Evolutionary conservation across 2,113 vertebrate species (phyloP).

Genomic region (Myxocyprinus asiaticus): DNA sequence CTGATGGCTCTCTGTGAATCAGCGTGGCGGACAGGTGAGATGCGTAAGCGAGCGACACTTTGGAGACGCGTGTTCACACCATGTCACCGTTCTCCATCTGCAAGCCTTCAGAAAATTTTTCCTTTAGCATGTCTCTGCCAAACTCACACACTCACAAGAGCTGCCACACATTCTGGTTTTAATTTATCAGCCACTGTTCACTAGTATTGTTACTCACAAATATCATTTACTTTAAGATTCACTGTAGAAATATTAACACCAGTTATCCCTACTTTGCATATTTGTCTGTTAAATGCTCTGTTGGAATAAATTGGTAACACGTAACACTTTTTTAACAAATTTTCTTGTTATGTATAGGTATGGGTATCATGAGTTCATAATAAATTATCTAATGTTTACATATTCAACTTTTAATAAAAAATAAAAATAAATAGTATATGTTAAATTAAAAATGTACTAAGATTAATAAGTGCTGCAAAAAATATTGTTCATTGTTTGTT

Average conservation of each 20-base stretch:
- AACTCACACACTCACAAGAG: slow-evolving; percentile 32
- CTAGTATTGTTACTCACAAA: slow-evolving; percentile 33
- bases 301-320: neutral
- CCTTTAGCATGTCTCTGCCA: slow-evolving; percentile 52
- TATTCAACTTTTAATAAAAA: no score
- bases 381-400: no score
- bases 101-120: slow-evolving; percentile 64
- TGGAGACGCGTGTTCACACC: slow-evolving; percentile 74
- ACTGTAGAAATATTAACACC: neutral
- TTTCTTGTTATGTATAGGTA: no score
- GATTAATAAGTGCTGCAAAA: no score
- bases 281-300: neutral
- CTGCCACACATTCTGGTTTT: slow-evolving; percentile 37
- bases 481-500: no score
- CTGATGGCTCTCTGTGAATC: slow-evolving; percentile 75
- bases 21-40: slow-evolving; percentile 79
- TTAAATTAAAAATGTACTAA: no score
- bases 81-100: slow-evolving; percentile 78
- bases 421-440: no score
- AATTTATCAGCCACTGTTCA: slow-evolving; percentile 27
- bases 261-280: neutral
- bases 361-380: no score
- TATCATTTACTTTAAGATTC: slow-evolving; percentile 9
- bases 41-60: slow-evolving; percentile 72
- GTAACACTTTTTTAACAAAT: no score